These are phyloP conservation scores for Amazonetta brasiliensis DNA, from an alignment of 2,797 vertebrate species.

Conservation along the genomic window DNA sequence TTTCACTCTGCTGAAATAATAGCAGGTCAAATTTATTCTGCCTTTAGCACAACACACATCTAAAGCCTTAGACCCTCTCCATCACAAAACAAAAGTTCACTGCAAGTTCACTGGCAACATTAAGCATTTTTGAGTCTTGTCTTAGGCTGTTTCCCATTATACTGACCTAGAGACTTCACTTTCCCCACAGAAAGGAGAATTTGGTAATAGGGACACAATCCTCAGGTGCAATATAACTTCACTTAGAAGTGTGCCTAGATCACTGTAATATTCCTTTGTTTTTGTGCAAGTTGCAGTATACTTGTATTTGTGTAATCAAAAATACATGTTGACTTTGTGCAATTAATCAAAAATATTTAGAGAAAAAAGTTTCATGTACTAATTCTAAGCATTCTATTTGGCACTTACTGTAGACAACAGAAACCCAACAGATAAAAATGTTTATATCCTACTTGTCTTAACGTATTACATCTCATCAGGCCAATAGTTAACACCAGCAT, in stretches of 20 bases:
- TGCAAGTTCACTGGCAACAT: not conserved
- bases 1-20: not conserved
- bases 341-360: not conserved
- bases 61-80: not conserved
- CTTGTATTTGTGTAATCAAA: not conserved
- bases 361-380: not conserved
- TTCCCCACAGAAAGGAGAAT: not conserved
- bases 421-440: not conserved
- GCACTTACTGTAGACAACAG: not conserved
- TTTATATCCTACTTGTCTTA: not conserved
- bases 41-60: not conserved
- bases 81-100: not conserved
- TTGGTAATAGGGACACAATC: not conserved
- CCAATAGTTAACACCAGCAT: not conserved
- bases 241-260: not conserved
- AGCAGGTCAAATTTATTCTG: not conserved
- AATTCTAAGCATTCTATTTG: not conserved
- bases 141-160: not conserved
- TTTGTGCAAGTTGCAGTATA: not conserved
- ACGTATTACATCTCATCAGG: rapidly evolving
- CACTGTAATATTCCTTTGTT: not conserved
- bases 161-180: not conserved
- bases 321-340: not conserved
- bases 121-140: not conserved
- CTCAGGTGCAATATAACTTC: not conserved